Base-by-base conservation (phyloP, 2,797 vertebrate genomes). In the Dallia pectoralis region DNA sequence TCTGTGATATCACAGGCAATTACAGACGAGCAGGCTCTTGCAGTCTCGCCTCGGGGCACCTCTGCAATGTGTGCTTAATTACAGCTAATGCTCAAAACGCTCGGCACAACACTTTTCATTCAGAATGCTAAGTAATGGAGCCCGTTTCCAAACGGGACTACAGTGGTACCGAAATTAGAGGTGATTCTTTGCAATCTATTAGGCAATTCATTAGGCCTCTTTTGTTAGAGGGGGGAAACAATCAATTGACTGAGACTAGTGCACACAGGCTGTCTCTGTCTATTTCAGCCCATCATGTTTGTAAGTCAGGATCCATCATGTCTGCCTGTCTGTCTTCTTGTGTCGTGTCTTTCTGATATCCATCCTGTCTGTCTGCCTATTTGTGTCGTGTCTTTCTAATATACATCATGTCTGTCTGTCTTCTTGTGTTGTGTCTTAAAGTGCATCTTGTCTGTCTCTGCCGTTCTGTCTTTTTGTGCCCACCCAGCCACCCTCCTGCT, bases 1-100 rank as follows among this genome's bases (percentile, higher is more conserved):
- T 71, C 74, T 78, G 72, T 75, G 71, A 77, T 81, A 87, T 89
- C 82, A 79, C 80, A 77, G 68, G 82, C 83, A 84, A 85, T 88
- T 85, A 82, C 79, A 80, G 70, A 74, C 29, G 22, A 74, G 79
- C 73, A 56, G 78, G 78, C 44, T 67, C 12, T 73, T 82, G 82
- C 73, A 56, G 78, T 79, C 44, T 68, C 12, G 74, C 82, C 84
- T 53, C 2, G 0, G 76, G 80, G 74, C 77, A 63, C 73, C 32
- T 79, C 69, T 68, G 66, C 71, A 61, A 19, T 44, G 69, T 70
- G 49, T 56, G 27, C 25, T 63, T 32, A 63, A 63, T 63, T 63
- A 63, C 62, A 3, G n/a, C 62, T 63, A 63, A 63, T 33, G 30
- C 30, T 30, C 61, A 62, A 5, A 40, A 40, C 27, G 25, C 29